Base-by-base conservation (phyloP, 2,888 invertebrate species). In the Amphipoea oculea region DNA sequence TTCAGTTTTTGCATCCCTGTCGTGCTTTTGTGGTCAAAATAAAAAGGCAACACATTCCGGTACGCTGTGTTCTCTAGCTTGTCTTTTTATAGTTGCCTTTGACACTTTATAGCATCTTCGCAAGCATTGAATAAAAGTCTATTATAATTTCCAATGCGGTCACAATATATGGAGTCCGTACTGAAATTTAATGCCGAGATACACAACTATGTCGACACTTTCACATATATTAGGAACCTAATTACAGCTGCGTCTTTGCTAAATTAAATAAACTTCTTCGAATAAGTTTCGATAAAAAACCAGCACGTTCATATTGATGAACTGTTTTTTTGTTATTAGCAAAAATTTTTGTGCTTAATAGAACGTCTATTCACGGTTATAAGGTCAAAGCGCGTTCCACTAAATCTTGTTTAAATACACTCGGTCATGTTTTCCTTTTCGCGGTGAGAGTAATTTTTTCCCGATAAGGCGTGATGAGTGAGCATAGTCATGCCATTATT, bases 381-480 rank as follows among this genome's bases (percentile, higher is more conserved):
- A 91, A 92, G 95, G 94, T 94, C 95, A 94, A 94, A 92, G 91
- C 91, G 89, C 89, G 92, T 91, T 91, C 93, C 88, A 94, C 92
- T 92, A 91, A 93, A 90, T 91, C 89, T 88, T 90, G 89, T 88
- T 88, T 90, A 91, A 89, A 92, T 89, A 92, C 83, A 91, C 84
- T 87, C 90, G 91, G 93, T 93, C 92, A 93, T 92, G 93, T 93
- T 95, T 95, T 94, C 92, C 90, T 94, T 94, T 94, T 94, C 92
- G 90, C 92, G 92, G 94, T 91, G 94, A 95, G 93, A 94, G 94
- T 94, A 93, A 87, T 94, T 95, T 94, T 93, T 94, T 93, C 92
- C 92, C 89, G 92, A 94, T 94, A 94, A 90, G 93, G 93, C 91
- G 86, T 90, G 91, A 93, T 94, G 93, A 94, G 91, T 91, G 91